Evolutionary conservation across 2,797 vertebrate species (phyloP).

Genomic region (Simalia tracyae): DNA sequence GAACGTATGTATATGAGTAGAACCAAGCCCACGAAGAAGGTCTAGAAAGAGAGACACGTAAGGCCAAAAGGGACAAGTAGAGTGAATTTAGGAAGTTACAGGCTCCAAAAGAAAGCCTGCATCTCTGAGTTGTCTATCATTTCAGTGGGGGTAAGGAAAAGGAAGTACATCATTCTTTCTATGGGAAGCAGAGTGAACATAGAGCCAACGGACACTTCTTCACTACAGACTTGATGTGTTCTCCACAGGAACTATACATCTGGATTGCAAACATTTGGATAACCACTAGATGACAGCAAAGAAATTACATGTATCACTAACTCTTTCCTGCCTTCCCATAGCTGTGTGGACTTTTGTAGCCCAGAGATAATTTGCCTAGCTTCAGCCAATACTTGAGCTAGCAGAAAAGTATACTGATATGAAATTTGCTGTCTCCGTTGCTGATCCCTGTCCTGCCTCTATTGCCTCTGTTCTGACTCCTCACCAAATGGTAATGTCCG

Average conservation of each 20-base stretch:
- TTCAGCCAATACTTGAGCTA: too few species aligned
- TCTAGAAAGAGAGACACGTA: background rate
- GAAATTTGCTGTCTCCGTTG: background rate
- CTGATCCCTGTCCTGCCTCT: background rate
- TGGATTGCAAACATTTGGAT: background rate
- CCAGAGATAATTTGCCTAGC: background rate
- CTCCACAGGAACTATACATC: background rate
- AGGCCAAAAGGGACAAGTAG: background rate
- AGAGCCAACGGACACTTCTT: background rate
- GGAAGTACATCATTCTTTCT: background rate
- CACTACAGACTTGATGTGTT: background rate
- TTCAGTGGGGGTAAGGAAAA: background rate
- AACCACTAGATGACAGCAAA: background rate
- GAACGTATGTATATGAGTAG: background rate
- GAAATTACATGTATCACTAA: background rate
- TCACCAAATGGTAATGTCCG: too few species aligned
- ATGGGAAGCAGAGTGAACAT: background rate
- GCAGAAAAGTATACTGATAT: background rate
- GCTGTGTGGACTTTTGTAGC: background rate
- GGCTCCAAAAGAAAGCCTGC: background rate
- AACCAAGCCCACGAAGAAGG: background rate
- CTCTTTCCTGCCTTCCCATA: background rate
- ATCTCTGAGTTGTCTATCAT: background rate
- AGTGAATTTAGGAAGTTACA: background rate
- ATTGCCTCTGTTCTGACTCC: background rate